Percentiles rank a stretch among this genome's conserved stretches.
These are phyloP conservation scores for Lasioglossum oenotherae DNA, from an alignment of 2,888 invertebrate species.

Conservation along the genomic window DNA sequence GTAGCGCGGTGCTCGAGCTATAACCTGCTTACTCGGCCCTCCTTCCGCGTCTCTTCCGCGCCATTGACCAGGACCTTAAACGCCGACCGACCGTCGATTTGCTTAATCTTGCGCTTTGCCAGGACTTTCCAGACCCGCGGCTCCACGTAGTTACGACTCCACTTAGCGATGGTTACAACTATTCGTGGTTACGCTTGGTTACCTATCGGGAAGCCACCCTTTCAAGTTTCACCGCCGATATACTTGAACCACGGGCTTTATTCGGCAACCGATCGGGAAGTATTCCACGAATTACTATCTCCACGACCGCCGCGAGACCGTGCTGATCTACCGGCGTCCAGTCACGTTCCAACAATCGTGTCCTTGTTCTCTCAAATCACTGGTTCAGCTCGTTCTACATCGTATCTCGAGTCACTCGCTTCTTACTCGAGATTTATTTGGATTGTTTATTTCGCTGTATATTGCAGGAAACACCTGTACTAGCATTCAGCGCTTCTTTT, in stretches of 20 bases:
- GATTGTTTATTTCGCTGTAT: background rate
- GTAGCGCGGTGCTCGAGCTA: slow-evolving; percentile 63
- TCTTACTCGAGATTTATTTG: background rate
- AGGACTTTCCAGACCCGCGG: slow-evolving; percentile 72
- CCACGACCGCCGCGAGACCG: background rate
- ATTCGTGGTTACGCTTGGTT: slow-evolving; percentile 64
- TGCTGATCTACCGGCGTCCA: background rate
- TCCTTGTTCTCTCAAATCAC: background rate
- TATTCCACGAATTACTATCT: slow-evolving; percentile 22
- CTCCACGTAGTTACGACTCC: slow-evolving; percentile 65
- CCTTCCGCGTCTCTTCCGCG: slow-evolving; percentile 78
- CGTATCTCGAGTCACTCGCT: background rate
- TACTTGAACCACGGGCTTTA: slow-evolving; percentile 43
- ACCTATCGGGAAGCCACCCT: slow-evolving; percentile 55
- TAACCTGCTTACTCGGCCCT: slow-evolving; percentile 75
- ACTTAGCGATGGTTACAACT: slow-evolving; percentile 63
- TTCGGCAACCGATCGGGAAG: slow-evolving; percentile 38
- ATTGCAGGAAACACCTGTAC: background rate
- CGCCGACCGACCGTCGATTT: slow-evolving; percentile 77
- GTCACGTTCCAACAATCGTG: background rate
- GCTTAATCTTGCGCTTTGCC: slow-evolving; percentile 78
- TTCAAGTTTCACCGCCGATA: slow-evolving; percentile 24
- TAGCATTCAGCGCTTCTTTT: background rate
- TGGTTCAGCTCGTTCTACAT: background rate
- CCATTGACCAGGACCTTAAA: slow-evolving; percentile 83